Evolutionary conservation across 2,113 vertebrate genomes (phyloP), one percentile per base, ranked within the genome.

Genomic region (Pachyramphus minor): DNA sequence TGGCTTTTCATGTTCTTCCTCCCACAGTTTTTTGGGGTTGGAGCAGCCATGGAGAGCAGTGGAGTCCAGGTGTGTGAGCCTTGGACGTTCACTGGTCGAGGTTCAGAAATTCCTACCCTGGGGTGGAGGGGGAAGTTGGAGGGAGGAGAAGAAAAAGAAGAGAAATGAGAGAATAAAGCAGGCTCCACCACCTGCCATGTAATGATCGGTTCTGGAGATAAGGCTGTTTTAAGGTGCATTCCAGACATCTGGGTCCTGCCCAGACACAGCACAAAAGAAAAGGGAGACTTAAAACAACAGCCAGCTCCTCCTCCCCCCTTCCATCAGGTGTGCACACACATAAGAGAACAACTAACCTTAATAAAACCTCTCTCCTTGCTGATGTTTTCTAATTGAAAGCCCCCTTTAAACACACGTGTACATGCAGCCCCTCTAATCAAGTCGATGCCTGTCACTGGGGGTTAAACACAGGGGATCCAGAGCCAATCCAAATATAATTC

Each of bases 191-290:
- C 96, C 98, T 98, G 98, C 97, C 96, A 45, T 96, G 95, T 98
- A 98, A 97, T 97, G 98, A 98, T 98, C 35, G 77, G 93, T 94
- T 97, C 91, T 86, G 91, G 47, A 95, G 98, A 98, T 98, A 98
- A 98, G 96, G 93, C 89, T 96, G 97, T 77, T 97, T 95, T 77
- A 91, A 95, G 97, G 84, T 78, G 84, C 98, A 97, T 98, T 98
- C 98, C 98, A 97, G 94, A 95, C 97, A 71, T 84, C 37, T 31
- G 72, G 87, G 96, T 96, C 98, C 94, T 98, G 98, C 94, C 97
- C 96, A 94, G 97, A 78, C 98, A 95, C 59, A 71, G 82, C 95
- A 74, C 90, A 66, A 85, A 82, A 95, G 89, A 77, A 79, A 89
- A 95, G 64, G 47, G 89, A 94, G 91, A 73, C 82, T 95, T 90